Base-by-base conservation (phyloP, 2,113 vertebrate species). In the Lophotis ruficrista region DNA sequence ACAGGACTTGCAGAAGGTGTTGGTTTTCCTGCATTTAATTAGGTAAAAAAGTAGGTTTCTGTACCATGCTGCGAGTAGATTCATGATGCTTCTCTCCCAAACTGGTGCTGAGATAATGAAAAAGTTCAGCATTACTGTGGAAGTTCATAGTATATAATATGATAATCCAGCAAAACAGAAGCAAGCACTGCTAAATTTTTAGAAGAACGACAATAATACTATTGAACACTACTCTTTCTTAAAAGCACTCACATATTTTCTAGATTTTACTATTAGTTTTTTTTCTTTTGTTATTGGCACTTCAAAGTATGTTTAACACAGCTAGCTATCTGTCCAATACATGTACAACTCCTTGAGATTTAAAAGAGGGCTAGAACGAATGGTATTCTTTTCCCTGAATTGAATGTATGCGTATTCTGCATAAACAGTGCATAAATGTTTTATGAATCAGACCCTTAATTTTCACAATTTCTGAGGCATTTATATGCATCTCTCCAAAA, bases 381-480 rank as follows among this genome's bases (percentile, higher is more conserved):
- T 80, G 3, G 45, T 69, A 90, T 54, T 73, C 18, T 92, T 90
- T 87, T 96, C 83, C 30, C 37, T 65, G 53, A 92, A 93, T 22
- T 66, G 35, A 91, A 65, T 79, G 35, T 76, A 82, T 13, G 22
- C 85, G 43, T n/a, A 68, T 88, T 48, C 68, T 90, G 60, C 47
- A 96, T 90, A 87, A 97, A 76, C 14, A 91, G 61, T 81, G 66
- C 45, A 84, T 78, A 88, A 50, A 92, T 85, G 24, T 94, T 96
- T 97, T 81, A 94, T 64, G 83, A 96, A 95, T 94, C 66, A 94
- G 80, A 89, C 47, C 64, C 50, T 92, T 96, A 92, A 93, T 69
- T 48, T 89, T 95, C 76, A 97, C 51, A 92, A 79, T 71, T 89
- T 87, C 53, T 91, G 82, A 97, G 73, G 60, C 48, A 57, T 91